Conservation (phyloP, 2,113 vertebrate species). For the Haliaeetus leucogaster region DNA sequence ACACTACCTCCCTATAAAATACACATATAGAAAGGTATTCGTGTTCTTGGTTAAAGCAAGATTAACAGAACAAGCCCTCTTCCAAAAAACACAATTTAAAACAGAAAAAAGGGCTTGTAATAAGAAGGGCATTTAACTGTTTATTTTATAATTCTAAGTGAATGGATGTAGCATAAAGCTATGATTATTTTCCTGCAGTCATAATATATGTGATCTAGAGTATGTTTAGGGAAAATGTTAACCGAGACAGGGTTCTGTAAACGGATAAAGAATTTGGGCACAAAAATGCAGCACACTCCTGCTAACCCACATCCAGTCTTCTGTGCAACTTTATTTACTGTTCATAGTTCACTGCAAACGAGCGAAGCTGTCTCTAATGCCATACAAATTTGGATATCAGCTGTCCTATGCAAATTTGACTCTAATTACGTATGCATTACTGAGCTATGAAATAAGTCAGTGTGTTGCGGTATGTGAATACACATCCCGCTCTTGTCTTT, state of each 20-base stretch:
- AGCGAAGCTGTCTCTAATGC: not conserved
- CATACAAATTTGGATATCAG: slow-evolving; percentile 21
- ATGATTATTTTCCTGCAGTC: slow-evolving; percentile 22
- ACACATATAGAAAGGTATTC: not conserved
- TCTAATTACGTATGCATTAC: slow-evolving; percentile 21
- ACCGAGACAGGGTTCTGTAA: not conserved
- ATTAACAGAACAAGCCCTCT: not conserved
- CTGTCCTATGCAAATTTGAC: slow-evolving; percentile 43
- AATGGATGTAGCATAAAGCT: slow-evolving; percentile 21
- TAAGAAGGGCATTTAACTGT: not conserved
- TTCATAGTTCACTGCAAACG: not conserved
- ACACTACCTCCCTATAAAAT: not conserved
- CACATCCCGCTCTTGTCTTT: slow-evolving; percentile 52
- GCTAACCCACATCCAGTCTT: not conserved
- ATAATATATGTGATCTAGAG: not conserved
- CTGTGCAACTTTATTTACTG: not conserved
- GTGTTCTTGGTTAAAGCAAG: not conserved
- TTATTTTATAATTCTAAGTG: slow-evolving; percentile 33
- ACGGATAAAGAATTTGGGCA: not conserved
- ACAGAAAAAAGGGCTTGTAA: not conserved
- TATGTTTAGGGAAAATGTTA: not conserved
- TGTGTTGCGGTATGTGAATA: slow-evolving; percentile 34
- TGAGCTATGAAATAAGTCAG: slow-evolving; percentile 50
- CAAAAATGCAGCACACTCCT: not conserved
- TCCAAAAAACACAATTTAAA: not conserved